Base-by-base conservation (phyloP, 2,888 invertebrate genomes). In the Netelia virgata region DNA sequence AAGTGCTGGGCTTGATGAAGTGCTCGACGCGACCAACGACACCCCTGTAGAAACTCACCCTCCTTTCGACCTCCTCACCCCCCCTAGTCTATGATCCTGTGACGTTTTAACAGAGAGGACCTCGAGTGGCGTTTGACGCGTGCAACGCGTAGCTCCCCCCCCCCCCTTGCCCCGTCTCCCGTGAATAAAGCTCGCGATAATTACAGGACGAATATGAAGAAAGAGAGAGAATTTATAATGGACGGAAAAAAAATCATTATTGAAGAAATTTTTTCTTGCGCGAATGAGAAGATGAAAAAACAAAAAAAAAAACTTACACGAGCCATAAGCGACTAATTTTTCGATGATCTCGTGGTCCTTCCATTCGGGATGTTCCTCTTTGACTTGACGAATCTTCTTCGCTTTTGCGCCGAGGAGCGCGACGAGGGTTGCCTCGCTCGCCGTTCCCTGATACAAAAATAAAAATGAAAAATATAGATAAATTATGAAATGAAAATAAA, bases 401-500 rank as follows among this genome's bases (percentile, higher is more conserved):
- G 97, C 96, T 93, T 98, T 97, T 14, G 98, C 98, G 0, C 98
- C 98, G n/a, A 99, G 94, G 11, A 99, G 94, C 0, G 98, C 98
- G 1, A 99, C 98, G 74, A 99, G 94, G 0, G 98, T 98, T 5
- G 98, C 98, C 93, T 99, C 99, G 92, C 98, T 98, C 50, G 99
- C 99, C 0, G 99, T 98, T 74, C 98, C 98, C 95, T 98, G 96
- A 88, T 28, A 28, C 3, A 28, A 28, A 28, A 72, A 82, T 63
- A 5, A 53, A n/a, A 18, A 14, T 41, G 8, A 43, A 43, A 10
- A 66, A 55, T n/a, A 11, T 64, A 50, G 43, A 66, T 63, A 55
- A 81, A 77, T 55, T 50, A n/a, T 9, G 8, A 55, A n/a, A 1
- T 55, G 16, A 1, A 6, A 55, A 55, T 43, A 43, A 43, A 1